These are phyloP conservation scores for Cryptocephalus moraei DNA, from an alignment of 2,888 invertebrate species.

Conservation along the genomic window DNA sequence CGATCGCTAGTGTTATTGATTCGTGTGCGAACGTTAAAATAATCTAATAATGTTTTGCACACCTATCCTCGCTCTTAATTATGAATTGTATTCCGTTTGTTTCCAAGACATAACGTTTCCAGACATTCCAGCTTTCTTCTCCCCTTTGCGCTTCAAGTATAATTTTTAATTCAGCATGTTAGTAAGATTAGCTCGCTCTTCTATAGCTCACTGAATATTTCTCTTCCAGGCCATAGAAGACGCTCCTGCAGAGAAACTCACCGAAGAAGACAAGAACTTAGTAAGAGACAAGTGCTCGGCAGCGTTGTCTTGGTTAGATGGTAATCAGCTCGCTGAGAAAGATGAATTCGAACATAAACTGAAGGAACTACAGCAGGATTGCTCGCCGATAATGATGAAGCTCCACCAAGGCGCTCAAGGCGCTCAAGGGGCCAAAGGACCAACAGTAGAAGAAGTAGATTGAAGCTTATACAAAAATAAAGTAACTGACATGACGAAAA, in stretches of 20 bases:
- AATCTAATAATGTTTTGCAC: no score
- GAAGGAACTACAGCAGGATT: slow-evolving; percentile 63
- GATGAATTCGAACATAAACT: slow-evolving; percentile 69
- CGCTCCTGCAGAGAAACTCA: slow-evolving; percentile 53
- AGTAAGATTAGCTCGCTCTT: no score
- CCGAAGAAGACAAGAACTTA: slow-evolving; percentile 57
- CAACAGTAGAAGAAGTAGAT: slow-evolving; percentile 63
- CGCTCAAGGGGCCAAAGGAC: slow-evolving; percentile 29
- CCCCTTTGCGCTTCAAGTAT: no score
- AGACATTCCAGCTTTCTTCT: no score
- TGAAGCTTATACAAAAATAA: slow-evolving; percentile 25
- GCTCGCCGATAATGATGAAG: slow-evolving; percentile 73
- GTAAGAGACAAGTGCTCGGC: slow-evolving; percentile 60
- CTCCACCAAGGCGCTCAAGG: slow-evolving; percentile 52
- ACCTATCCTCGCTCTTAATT: no score
- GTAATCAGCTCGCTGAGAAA: slow-evolving; percentile 66
- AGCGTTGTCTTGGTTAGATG: slow-evolving; percentile 71
- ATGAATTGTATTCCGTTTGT: no score
- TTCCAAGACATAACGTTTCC: no score
- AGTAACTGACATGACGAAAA: no score
- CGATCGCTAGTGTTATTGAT: no score
- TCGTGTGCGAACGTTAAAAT: no score
- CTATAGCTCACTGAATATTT: not conserved
- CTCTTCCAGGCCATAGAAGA: slow-evolving; percentile 51
- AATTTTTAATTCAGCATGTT: not conserved